These are phyloP conservation scores for Girardinichthys multiradiatus DNA, from an alignment of 2,113 vertebrate species.

Conservation along the genomic window DNA sequence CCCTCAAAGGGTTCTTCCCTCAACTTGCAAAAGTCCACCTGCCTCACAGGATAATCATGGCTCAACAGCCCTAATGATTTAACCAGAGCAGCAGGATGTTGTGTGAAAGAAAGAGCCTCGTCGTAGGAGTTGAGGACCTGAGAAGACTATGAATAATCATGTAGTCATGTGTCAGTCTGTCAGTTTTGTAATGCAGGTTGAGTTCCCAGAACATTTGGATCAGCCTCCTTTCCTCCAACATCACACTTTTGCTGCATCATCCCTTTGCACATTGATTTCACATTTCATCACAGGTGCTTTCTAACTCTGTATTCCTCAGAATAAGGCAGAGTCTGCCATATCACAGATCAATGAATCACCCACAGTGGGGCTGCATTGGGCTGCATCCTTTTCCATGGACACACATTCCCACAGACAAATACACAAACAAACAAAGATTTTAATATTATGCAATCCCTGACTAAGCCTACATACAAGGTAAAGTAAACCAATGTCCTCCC, in stretches of 20 bases:
- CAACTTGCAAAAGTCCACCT: background rate
- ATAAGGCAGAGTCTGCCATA: conserved; percentile 51
- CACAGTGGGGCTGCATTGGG: conserved; percentile 39
- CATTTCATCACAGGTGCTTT: conserved; percentile 3
- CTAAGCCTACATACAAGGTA: conserved; percentile 16
- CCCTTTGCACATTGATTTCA: conserved; percentile 16
- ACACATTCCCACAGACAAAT: conserved; percentile 28
- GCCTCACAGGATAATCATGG: background rate
- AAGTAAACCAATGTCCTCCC: conserved; percentile 30
- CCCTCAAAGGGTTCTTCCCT: too few relatives aligned
- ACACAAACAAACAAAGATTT: conserved; percentile 16
- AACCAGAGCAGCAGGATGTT: conserved; percentile 32
- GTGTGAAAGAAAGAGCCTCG: conserved; percentile 17
- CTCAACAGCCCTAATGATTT: conserved; percentile 20
- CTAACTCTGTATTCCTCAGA: conserved; percentile 36
- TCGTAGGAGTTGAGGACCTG: conserved; percentile 33
- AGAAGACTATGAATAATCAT: conserved; percentile 57
- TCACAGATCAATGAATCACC: conserved; percentile 72
- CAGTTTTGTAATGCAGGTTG: conserved; percentile 10
- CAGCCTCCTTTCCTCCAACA: background rate
- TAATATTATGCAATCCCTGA: conserved; percentile 16
- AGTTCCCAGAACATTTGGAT: conserved; percentile 14
- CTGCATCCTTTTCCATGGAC: conserved; percentile 19
- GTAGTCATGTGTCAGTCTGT: conserved; percentile 32
- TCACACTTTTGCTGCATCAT: background rate